Conservation (phyloP, 2,888 invertebrate genomes). For the Strigamia maritima region DNA sequence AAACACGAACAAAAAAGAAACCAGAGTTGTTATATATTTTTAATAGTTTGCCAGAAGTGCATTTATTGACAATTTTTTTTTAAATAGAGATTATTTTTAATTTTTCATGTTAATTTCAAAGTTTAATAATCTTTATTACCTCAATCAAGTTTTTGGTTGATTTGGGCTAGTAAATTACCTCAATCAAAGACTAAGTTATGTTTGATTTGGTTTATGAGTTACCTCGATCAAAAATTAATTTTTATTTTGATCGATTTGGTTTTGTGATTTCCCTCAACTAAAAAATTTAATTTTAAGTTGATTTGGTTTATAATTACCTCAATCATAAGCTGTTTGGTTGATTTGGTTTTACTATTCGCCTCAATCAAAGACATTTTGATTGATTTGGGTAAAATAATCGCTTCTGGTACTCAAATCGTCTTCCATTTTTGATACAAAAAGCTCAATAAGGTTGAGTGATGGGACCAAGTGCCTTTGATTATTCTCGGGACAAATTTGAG, state of each 20-base stretch:
- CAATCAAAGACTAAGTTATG: not conserved
- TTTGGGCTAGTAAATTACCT: conserved; percentile 1
- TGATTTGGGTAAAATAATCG: not conserved
- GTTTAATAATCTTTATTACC: not conserved
- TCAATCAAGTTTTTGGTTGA: conserved; percentile 15
- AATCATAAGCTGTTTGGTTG: not conserved
- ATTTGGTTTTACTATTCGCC: conserved; percentile 3
- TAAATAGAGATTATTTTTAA: not conserved
- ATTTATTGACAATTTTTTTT: not conserved
- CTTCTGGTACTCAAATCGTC: conserved; percentile 18
- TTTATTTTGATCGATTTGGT: not conserved
- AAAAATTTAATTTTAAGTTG: conserved; percentile 1
- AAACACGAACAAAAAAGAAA: not conserved
- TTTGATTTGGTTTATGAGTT: not conserved
- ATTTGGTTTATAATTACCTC: conserved; percentile 3
- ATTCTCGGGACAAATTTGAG: conserved; percentile 30
- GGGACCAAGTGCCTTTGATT: conserved; percentile 28
- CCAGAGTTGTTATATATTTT: not conserved
- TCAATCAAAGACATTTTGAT: not conserved
- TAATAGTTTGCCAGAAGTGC: not conserved
- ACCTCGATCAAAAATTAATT: conserved; percentile 14
- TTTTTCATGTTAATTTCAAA: not conserved
- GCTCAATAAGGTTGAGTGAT: conserved; percentile 7
- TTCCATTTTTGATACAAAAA: not conserved
- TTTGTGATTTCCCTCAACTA: conserved; percentile 2